phyloP scores from a whole-genome alignment of 2,113 vertebrate genomes.

The Myrmecobius fasciatus region DNA sequence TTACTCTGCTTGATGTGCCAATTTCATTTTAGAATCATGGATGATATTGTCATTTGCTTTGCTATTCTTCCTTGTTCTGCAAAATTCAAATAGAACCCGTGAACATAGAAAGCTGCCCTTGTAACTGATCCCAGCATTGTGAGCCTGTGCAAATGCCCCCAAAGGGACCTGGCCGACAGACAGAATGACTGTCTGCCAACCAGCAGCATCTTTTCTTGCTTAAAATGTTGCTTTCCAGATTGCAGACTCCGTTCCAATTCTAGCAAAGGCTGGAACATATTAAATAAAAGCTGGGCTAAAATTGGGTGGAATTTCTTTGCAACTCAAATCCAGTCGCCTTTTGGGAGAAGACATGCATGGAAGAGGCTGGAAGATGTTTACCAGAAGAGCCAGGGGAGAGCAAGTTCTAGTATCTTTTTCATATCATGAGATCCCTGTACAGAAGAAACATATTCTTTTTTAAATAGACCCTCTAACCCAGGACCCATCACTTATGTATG shows the following conservation, averaged over 20 bases:
- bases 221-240: conserved; percentile 69
- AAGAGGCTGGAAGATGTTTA: conserved; percentile 16
- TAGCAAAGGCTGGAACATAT: conserved; percentile 68
- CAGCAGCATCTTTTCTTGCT: conserved; percentile 70
- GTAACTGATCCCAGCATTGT: conserved; percentile 32
- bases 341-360: background rate
- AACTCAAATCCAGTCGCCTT: conserved; percentile 56
- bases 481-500: conserved; percentile 83
- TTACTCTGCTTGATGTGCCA: conserved; percentile 30
- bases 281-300: conserved; percentile 66
- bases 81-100: conserved; percentile 58
- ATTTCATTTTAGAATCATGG: conserved; percentile 59
- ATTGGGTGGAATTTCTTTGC: conserved; percentile 67
- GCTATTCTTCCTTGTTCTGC: conserved; percentile 34
- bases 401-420: conserved; percentile 41
- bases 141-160: conserved; percentile 32
- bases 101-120: conserved; percentile 54
- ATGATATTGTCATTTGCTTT: conserved; percentile 49
- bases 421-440: conserved; percentile 37
- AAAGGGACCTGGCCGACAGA: conserved; percentile 46
- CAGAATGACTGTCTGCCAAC: conserved; percentile 60
- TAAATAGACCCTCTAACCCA: conserved; percentile 77
- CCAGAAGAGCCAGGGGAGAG: background rate
- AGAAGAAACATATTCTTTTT: conserved; percentile 74
- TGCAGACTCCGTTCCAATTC: conserved; percentile 59